Percentiles rank a stretch among this genome's conserved stretches.
Conservation (phyloP, 1,140 invertebrate genomes). For the Euura saliciscinereae region DNA sequence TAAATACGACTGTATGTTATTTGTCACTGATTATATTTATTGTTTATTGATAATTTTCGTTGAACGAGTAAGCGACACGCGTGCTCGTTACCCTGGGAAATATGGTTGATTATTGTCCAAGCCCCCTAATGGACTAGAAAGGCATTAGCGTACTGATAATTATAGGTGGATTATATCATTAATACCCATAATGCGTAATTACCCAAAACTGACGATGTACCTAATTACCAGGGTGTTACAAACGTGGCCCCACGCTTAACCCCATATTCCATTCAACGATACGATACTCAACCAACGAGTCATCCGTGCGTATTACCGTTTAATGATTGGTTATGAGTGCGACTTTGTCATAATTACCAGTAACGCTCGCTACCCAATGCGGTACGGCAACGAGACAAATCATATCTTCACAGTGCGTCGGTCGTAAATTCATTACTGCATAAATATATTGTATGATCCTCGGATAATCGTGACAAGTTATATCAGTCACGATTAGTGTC, state of each 20-base stretch:
- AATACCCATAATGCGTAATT: slow-evolving; percentile 9
- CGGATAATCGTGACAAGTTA: too few species aligned
- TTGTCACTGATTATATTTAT: background rate
- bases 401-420: too few species aligned
- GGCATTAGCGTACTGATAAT: slow-evolving; percentile 5
- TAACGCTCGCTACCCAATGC: too few species aligned
- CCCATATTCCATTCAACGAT: background rate
- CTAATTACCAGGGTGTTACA: background rate
- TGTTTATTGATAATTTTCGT: background rate
- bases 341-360: too few species aligned
- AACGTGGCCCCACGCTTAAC: background rate
- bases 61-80: background rate
- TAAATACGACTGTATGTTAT: background rate
- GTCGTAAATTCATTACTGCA: too few species aligned
- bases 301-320: too few species aligned
- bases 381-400: too few species aligned
- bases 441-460: too few species aligned
- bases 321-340: too few species aligned
- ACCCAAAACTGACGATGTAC: slow-evolving; percentile 8
- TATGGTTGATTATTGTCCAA: background rate
- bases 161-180: slow-evolving; percentile 8
- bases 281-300: too few species aligned
- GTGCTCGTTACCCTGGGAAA: background rate
- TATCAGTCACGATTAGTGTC: too few species aligned
- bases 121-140: background rate